Conservation (phyloP, 2,113 vertebrate genomes). For the Strix uralensis region DNA sequence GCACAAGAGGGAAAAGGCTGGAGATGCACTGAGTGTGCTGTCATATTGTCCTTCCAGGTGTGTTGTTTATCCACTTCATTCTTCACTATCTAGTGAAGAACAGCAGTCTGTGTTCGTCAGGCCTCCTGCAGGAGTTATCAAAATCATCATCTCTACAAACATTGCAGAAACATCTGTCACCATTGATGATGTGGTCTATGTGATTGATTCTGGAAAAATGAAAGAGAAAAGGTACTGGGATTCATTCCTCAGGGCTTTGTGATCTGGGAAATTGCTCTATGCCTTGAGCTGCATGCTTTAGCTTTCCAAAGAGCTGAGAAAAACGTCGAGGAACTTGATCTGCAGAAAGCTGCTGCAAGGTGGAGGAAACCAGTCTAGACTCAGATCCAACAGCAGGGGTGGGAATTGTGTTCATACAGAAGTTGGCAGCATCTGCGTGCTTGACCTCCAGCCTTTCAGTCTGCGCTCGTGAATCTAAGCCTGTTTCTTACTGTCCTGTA, state of each 20-base stretch:
- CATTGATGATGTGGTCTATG: conserved; percentile 95
- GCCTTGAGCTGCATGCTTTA: not conserved
- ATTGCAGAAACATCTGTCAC: conserved; percentile 97
- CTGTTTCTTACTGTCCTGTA: conserved; percentile 43
- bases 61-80: conserved; percentile 92
- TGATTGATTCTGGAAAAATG: conserved; percentile 97
- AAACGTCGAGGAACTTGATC: not conserved
- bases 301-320: not conserved
- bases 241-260: not conserved
- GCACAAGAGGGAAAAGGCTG: not conserved
- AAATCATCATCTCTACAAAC: conserved; percentile 98
- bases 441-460: not conserved
- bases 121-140: conserved; percentile 85
- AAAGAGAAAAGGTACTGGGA: conserved; percentile 90
- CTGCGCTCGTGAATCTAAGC: not conserved
- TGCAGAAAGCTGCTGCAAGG: not conserved
- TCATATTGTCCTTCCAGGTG: conserved; percentile 77
- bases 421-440: not conserved
- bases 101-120: conserved; percentile 92
- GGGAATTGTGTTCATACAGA: not conserved
- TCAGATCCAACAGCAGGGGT: not conserved
- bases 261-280: not conserved
- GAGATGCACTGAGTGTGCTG: not conserved
- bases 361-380: not conserved
- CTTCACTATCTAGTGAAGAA: conserved; percentile 92